Conservation (phyloP, 2,797 vertebrate species). For the Chelon labrosus region DNA sequence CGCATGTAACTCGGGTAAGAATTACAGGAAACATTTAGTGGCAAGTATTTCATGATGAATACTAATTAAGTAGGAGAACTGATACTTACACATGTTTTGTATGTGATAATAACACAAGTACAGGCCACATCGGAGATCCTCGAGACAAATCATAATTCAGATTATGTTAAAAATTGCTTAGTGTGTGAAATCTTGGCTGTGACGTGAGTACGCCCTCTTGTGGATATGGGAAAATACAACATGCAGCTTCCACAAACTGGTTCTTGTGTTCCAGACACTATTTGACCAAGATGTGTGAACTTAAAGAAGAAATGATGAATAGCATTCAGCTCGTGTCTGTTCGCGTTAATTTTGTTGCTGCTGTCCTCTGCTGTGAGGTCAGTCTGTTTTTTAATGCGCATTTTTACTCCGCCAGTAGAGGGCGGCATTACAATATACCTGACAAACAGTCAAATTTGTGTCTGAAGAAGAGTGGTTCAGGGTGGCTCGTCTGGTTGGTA, state of each 20-base stretch:
- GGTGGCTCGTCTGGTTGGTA: constrained; percentile 2
- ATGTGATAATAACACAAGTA: background rate
- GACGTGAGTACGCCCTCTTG: constrained; percentile 42
- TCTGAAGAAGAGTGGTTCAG: constrained; percentile 47
- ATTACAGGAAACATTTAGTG: background rate
- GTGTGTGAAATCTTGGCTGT: background rate
- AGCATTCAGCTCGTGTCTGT: background rate
- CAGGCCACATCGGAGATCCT: background rate
- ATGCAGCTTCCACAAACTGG: background rate
- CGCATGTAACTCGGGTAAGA: too few species aligned
- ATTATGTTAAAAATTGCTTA: constrained; percentile 9
- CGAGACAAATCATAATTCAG: background rate
- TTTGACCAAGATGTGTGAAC: background rate
- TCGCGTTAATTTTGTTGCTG: background rate
- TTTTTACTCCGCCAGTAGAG: constrained; percentile 41
- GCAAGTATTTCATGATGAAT: background rate
- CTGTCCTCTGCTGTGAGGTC: background rate
- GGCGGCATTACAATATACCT: constrained; percentile 12
- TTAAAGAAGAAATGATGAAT: background rate
- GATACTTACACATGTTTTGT: too few species aligned
- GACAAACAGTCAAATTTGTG: background rate
- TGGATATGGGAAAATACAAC: constrained; percentile 15
- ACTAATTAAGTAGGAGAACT: background rate
- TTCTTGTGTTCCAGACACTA: background rate
- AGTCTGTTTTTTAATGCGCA: background rate